Base-by-base conservation (phyloP, 92 coral and sea anemone genomes). In the Phenganax stokvisi region DNA sequence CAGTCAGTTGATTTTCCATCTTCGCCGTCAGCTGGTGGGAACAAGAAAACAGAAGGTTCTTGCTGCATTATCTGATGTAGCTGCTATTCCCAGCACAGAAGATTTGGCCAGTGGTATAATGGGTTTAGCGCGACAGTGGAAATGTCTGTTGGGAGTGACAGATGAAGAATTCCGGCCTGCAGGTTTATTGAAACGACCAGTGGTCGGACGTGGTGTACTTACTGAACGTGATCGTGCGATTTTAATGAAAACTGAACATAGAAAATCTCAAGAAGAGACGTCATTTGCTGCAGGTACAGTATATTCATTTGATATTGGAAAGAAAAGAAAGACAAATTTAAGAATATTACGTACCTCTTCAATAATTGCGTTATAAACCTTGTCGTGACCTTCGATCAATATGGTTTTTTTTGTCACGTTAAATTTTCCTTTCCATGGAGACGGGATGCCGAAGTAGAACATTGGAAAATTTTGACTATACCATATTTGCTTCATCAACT, bases 201-300 rank as follows among this genome's bases (percentile, higher is more conserved):
- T 96, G n/a, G 99, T 96, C 56, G 99, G 99, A 31, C 89, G 99
- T 13, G 99, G 99, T 59, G 97, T 91, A 25, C 87, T 96, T 80
- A 96, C 99, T 10, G 96, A 96, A 72, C 91, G 99, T 71, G 99
- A 96, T 82, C 90, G 99, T 72, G 99, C 99, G 44, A 96, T 96
- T 56, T 80, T 96, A 31, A 71, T 96, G 88, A 89, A 84, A 81
- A 79, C 74, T 12, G 99, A 89, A 84, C 92, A 92, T 80, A 82
- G 80, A 51, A 83, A 78, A 54, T 85, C 89, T 57, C 85, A 82
- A 62, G 88, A 74, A 64, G 90, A 85, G 31, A 86, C 80, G 12
- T 20, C 83, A 71, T 74, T 11, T 56, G 85, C 68, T 47, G 74
- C 61, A 56, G 82, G 80, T 75, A 80, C 47, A 74, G 67, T 58